Percentiles rank a stretch among this genome's conserved stretches.
phyloP scores from a whole-genome alignment of 2,113 vertebrate species.

The Corvus cornix region DNA sequence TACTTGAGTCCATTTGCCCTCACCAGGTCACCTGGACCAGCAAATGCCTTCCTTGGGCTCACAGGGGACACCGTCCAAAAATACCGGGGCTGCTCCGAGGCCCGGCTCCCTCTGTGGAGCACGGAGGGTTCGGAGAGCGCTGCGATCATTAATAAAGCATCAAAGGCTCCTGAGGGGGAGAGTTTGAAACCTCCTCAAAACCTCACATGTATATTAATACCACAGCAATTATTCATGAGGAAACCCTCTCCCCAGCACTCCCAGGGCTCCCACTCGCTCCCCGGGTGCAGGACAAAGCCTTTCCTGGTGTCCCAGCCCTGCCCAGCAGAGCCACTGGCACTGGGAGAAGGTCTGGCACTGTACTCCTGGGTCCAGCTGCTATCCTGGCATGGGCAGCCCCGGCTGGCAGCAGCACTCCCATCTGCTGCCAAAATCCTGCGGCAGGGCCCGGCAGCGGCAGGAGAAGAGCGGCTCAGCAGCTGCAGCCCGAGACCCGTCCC shows the following conservation, averaged over 20 bases:
- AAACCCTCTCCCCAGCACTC: background rate
- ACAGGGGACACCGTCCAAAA: background rate
- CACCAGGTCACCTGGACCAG: background rate
- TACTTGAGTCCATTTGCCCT: fast-evolving
- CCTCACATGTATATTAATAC: background rate
- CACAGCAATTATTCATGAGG: background rate
- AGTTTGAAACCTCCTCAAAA: background rate
- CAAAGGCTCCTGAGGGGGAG: conserved; percentile 19
- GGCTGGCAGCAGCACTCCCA: background rate
- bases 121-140: background rate
- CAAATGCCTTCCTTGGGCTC: background rate
- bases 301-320: background rate
- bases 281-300: background rate
- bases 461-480: background rate
- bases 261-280: background rate
- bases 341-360: fast-evolving
- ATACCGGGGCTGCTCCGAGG: fast-evolving
- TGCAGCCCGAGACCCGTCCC: background rate
- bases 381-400: background rate
- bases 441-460: background rate
- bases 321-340: background rate
- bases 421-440: background rate
- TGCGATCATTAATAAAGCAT: background rate
- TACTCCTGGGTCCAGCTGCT: background rate
- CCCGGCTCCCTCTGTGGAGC: background rate